Percentiles rank a stretch among this genome's conserved stretches.
These are phyloP conservation scores for Epinotia brunnichana DNA, from an alignment of 2,888 invertebrate species.

Conservation along the genomic window DNA sequence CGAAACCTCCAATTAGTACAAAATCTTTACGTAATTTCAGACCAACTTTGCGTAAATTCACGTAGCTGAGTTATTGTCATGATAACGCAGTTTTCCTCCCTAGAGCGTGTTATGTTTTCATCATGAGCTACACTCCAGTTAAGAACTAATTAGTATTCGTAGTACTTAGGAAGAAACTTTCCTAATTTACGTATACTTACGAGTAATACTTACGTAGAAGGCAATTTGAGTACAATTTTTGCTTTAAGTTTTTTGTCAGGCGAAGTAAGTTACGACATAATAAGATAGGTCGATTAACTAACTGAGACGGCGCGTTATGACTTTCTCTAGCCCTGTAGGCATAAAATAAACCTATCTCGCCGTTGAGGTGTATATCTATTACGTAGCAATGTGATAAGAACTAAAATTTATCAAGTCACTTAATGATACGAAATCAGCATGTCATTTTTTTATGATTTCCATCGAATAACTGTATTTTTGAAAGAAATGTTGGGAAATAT, in stretches of 20 bases:
- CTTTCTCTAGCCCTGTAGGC: too few species aligned
- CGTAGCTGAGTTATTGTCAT: not conserved
- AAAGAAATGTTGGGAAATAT: too few species aligned
- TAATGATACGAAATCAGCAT: too few species aligned
- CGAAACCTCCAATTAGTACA: not conserved
- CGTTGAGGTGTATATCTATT: too few species aligned
- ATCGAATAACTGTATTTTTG: too few species aligned
- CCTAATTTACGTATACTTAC: not conserved
- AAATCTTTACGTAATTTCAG: not conserved
- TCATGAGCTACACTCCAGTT: not conserved
- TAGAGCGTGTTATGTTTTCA: not conserved
- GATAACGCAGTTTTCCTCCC: not conserved
- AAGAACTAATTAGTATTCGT: constrained; percentile 5
- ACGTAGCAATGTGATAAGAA: too few species aligned
- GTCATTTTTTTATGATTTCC: too few species aligned
- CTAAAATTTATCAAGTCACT: too few species aligned
- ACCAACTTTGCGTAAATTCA: not conserved
- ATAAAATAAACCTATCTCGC: too few species aligned
- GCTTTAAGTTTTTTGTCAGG: not conserved
- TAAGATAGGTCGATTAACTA: too few species aligned
- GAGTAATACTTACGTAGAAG: not conserved
- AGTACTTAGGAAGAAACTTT: not conserved
- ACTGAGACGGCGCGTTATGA: too few species aligned
- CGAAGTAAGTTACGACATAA: too few species aligned
- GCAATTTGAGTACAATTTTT: not conserved